Evolutionary conservation across 2,888 invertebrate genomes (phyloP).

Genomic region (Agrochola circellaris): DNA sequence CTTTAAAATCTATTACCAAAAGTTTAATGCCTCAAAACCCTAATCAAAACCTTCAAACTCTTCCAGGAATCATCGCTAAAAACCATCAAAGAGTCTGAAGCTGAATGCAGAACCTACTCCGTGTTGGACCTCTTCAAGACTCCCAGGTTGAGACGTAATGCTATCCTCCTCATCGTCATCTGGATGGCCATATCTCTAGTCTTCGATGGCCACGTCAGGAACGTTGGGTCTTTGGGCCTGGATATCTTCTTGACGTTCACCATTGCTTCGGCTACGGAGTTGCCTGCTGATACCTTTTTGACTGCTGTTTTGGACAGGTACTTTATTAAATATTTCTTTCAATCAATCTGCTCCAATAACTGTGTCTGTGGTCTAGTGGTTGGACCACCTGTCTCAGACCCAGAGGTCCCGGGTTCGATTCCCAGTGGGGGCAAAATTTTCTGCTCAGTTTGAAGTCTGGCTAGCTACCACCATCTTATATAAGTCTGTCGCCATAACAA

Average conservation of each 20-base stretch:
- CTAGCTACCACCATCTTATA: too few relatives aligned
- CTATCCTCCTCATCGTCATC: slow-evolving; percentile 94
- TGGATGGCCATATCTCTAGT: slow-evolving; percentile 98
- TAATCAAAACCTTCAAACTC: too few relatives aligned
- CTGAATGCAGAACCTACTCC: slow-evolving; percentile 93
- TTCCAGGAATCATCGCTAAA: slow-evolving; percentile 90
- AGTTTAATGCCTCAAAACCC: too few relatives aligned
- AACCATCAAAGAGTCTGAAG: slow-evolving; percentile 93
- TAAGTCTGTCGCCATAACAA: too few relatives aligned
- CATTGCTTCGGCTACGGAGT: slow-evolving; percentile 95
- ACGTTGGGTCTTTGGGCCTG: slow-evolving; percentile 95
- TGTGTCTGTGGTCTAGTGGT: too few relatives aligned
- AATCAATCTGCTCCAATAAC: too few relatives aligned
- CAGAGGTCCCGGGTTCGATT: too few relatives aligned
- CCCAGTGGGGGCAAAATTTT: too few relatives aligned
- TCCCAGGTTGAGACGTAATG: slow-evolving; percentile 94
- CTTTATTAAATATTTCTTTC: not conserved
- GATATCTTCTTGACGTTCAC: slow-evolving; percentile 97
- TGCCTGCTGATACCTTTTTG: slow-evolving; percentile 95
- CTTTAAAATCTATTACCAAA: too few relatives aligned
- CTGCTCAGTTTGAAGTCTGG: too few relatives aligned
- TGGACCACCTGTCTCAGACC: too few relatives aligned
- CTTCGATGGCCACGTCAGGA: slow-evolving; percentile 97
- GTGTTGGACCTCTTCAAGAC: slow-evolving; percentile 95
- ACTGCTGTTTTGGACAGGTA: slow-evolving; percentile 93